A percentile compares a stretch with the other conserved stretches of the same genome.
Evolutionary conservation across 2,113 vertebrate species (phyloP).

Genomic region (Hylia prasina): DNA sequence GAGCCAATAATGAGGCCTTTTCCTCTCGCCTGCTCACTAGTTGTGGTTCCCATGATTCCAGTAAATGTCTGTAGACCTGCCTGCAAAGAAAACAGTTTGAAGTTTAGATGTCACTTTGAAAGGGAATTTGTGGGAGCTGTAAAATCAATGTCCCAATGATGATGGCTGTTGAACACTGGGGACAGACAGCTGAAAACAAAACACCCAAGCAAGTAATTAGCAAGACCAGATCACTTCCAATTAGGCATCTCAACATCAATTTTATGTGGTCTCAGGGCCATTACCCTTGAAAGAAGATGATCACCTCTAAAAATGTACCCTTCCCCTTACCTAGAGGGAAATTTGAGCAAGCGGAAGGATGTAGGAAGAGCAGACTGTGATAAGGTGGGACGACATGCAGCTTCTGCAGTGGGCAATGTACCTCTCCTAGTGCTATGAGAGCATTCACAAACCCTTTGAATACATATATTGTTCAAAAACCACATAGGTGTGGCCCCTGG

Average conservation of each 20-base stretch:
- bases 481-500: not conserved
- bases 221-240: not conserved
- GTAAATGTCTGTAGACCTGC: not conserved
- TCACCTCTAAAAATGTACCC: not conserved
- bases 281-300: not conserved
- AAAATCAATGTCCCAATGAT: not conserved
- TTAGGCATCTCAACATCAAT: not conserved
- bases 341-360: not conserved
- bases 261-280: not conserved
- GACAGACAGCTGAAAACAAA: not conserved
- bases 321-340: not conserved
- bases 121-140: not conserved
- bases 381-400: not conserved
- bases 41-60: constrained; percentile 9
- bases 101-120: not conserved
- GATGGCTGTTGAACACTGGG: not conserved
- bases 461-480: not conserved
- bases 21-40: not conserved
- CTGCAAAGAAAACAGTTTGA: not conserved
- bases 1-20: not conserved
- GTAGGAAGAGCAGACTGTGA: not conserved
- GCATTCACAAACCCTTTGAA: not conserved
- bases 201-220: not conserved
- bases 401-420: not conserved
- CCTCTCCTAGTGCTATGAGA: not conserved